Base-by-base conservation (phyloP, 1,140 invertebrate genomes). In the Drosophila triauraria region DNA sequence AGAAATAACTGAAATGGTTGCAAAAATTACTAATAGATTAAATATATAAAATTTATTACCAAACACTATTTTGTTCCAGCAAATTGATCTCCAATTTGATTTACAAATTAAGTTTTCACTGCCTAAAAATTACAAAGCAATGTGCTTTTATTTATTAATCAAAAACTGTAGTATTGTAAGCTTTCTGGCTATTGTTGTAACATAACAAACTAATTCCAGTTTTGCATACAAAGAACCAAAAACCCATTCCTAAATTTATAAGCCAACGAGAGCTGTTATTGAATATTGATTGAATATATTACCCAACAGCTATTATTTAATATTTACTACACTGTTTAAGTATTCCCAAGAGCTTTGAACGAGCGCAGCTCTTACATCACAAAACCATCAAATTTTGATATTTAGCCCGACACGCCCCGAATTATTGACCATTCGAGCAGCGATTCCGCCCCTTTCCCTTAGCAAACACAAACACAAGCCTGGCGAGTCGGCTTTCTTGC, bases 341-440 rank as follows among this genome's bases (percentile, higher is more conserved):
- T 20, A 35, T 46, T 70, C 25, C 35, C 17, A 57, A 44, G n/a
- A 17, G 54, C 40, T 20, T 54, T 6, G 12, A 13, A 42, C 38
- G 20, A 25, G 17, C 25, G 9, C 50, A 27, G 44, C 44, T 46
- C 63, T 78, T 63, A 70, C 75, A 78, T 78, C 75, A 78, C 53
- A 63, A 38, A 46, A 35, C 56, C 57, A 48, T 57, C 42, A 71
- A 58, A 60, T 50, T 57, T 63, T 32, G 57, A 71, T 71, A 78
- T 70, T 78, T 44, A 58, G 32, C 46, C 42, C 53, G 51, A 47
- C 75, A 70, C 75, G 75, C 75, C 57, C 75, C 17, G 10, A 70
- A 30, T 61, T 68, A 78, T 69, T 77, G 72, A 77, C 56, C 74
- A 70, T 70, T 70, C 50, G 25, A 30, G 43, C n/a, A 17, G 17